Base-by-base conservation (phyloP, 1,140 invertebrate species). In the Nautilus pompilius region DNA sequence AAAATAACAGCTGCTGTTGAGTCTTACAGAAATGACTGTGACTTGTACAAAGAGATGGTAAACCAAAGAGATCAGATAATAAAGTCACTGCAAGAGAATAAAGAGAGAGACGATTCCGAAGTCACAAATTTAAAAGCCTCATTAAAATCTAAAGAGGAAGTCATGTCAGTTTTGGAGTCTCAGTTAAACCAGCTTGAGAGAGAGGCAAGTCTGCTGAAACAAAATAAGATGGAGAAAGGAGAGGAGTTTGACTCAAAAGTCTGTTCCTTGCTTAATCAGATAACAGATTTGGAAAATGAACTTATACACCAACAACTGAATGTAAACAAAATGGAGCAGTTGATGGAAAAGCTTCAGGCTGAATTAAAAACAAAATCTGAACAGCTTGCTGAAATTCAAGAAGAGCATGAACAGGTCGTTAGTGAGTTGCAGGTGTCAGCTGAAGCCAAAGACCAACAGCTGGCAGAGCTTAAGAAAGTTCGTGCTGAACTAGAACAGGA, bases 251-350 rank as follows among this genome's bases (percentile, higher is more conserved):
- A 71, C 41, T 53, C 59, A 15, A 74, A 72, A 48, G 63, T 66
- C 3, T 63, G 68, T 54, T 66, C 70, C 17, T 60, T 74, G 30
- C 56, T 74, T 2, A 30, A 24, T 30, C 72, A 74, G 58, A 48
- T 74, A 20, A 66, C 69, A 6, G 70, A 74, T n/a, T 28, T 74
- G 53, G 72, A 74, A 51, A 36, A 60, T 34, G 72, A 74, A 60
- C 49, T 74, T 8, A 33, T 58, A 17, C 36, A 64, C 20, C 64
- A 68, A 36, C 63, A 72, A 60, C 61, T 61, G 28, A 55, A 45
- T 20, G 57, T 61, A 22, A 41, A 33, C 32, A 62, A 60, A 15
- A 49, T 56, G 30, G 57, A 68, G 46, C 53, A 59, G 13, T 57
- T 63, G 33, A 34, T 69, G 36, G 29, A 55, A 26, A 62, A 62